phyloP scores from a whole-genome alignment of 2,113 vertebrate species.

The Hypanus sabinus region DNA sequence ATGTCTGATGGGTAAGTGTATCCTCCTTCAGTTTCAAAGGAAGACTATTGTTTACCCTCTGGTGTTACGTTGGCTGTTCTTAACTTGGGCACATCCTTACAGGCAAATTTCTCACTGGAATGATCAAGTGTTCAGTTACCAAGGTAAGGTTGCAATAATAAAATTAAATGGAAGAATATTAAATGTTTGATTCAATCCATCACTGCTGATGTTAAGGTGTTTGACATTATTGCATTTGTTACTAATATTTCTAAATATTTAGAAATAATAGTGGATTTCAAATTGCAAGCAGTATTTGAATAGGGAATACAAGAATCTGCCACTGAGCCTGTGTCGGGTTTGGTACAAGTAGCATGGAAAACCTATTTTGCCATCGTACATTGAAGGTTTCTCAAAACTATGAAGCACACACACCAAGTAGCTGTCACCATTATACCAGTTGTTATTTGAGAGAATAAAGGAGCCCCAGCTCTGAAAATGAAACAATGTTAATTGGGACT shows the following conservation, averaged over 20 bases:
- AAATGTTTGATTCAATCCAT: background rate
- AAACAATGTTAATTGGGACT: conserved; percentile 32
- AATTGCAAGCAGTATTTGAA: background rate
- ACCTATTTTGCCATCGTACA: background rate
- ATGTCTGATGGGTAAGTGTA: background rate
- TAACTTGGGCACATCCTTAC: background rate
- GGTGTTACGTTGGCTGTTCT: background rate
- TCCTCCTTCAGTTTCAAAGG: background rate
- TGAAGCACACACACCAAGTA: background rate
- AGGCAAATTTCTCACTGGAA: background rate
- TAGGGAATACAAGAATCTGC: background rate
- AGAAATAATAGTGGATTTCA: background rate
- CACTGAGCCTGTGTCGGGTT: background rate
- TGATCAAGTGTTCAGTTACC: background rate
- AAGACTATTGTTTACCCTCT: background rate
- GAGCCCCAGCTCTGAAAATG: background rate
- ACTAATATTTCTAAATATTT: background rate
- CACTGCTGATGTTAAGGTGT: background rate
- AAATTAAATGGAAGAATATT: background rate
- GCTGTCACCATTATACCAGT: background rate
- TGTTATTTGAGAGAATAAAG: background rate
- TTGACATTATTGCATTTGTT: background rate
- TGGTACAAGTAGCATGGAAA: background rate
- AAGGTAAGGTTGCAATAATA: background rate
- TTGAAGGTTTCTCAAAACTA: background rate